A percentile compares a stretch with the other conserved stretches of the same genome.
Evolutionary conservation across 2,113 vertebrate genomes (phyloP).

Genomic region (Periophthalmus modestus): DNA sequence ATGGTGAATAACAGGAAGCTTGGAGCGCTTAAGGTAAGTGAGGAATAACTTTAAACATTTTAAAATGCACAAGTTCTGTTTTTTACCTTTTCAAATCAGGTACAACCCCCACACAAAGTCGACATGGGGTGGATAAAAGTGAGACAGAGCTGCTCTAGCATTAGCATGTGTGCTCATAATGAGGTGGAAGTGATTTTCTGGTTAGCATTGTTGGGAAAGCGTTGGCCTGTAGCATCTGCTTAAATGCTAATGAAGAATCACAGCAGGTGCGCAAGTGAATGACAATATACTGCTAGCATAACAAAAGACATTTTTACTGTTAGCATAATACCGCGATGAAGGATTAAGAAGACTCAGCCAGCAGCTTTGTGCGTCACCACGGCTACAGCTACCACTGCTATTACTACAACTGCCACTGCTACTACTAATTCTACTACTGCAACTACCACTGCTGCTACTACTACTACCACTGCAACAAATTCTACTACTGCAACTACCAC

Average conservation of each 20-base stretch:
- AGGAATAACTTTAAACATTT: no score
- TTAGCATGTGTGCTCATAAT: slow-evolving; percentile 7
- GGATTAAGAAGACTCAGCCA: background rate
- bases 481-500: no score
- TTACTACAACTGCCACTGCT: no score
- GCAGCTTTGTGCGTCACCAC: background rate
- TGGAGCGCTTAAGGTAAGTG: no score
- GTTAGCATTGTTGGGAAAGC: background rate
- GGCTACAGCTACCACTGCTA: no score
- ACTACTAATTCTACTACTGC: no score
- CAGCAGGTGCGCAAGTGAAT: slow-evolving; percentile 1
- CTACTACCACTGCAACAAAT: no score
- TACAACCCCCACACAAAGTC: slow-evolving; percentile 19
- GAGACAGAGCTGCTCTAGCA: slow-evolving; percentile 22
- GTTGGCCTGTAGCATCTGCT: background rate
- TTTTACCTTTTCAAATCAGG: no score
- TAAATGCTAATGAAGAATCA: slow-evolving; percentile 3
- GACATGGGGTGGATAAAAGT: slow-evolving; percentile 32
- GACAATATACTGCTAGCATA: background rate
- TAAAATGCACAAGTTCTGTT: no score
- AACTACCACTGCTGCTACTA: no score
- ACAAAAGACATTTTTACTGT: slow-evolving; percentile 1
- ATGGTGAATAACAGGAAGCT: no score
- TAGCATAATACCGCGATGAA: background rate
- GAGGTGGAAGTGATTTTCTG: background rate